These are phyloP conservation scores for Temnothorax ravouxi DNA, from an alignment of 2,888 invertebrate species.

Conservation along the genomic window DNA sequence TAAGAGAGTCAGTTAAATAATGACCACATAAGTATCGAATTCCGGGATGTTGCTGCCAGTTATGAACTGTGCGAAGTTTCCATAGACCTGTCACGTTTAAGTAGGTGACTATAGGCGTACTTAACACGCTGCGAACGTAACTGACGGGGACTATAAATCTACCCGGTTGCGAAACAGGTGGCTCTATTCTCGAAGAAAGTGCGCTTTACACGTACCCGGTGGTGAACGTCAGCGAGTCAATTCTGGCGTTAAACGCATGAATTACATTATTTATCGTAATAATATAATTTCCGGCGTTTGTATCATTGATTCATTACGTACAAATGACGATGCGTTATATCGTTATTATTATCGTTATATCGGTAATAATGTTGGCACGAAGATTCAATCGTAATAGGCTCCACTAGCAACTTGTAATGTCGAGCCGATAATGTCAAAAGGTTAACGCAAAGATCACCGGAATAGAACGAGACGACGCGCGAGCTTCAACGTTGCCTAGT, in stretches of 20 bases:
- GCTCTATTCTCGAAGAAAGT: constrained; percentile 28
- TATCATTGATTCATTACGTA: constrained; percentile 30
- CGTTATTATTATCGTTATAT: background rate
- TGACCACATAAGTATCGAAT: background rate
- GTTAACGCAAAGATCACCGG: constrained; percentile 45
- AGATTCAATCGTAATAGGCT: background rate
- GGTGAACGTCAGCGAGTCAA: constrained; percentile 19
- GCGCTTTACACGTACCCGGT: background rate
- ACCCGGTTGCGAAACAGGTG: constrained; percentile 20
- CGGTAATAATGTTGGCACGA: background rate
- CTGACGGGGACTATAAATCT: constrained; percentile 42
- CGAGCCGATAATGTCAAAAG: constrained; percentile 38
- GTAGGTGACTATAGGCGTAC: constrained; percentile 38
- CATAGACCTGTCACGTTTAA: constrained; percentile 29
- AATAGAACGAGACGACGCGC: constrained; percentile 46
- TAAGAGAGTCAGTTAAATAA: background rate
- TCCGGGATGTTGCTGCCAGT: background rate
- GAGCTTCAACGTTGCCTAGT: background rate
- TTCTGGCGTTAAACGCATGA: background rate
- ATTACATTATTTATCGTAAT: constrained; percentile 5
- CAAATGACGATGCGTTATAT: background rate
- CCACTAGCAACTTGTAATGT: constrained; percentile 9
- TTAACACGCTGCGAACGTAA: constrained; percentile 25
- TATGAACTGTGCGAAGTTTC: constrained; percentile 15
- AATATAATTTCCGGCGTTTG: constrained; percentile 7